Evolutionary conservation across 2,888 invertebrate species (phyloP).

Genomic region (Lissocephala sabroskyi): DNA sequence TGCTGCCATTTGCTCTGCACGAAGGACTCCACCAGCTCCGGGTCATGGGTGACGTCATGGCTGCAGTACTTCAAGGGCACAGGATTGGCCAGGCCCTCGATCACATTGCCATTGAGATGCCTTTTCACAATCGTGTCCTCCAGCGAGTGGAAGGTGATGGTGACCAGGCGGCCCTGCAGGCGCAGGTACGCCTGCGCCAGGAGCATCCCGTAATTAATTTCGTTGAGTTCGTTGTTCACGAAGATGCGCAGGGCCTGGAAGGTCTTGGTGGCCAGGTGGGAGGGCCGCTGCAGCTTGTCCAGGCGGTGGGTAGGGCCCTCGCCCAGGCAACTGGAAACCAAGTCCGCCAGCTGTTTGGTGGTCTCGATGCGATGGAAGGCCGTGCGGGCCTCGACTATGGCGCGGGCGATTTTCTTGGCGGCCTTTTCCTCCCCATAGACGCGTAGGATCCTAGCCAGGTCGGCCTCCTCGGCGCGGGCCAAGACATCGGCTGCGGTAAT

Average conservation of each 20-base stretch:
- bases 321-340: slow-evolving; percentile 78
- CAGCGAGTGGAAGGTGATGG: slow-evolving; percentile 92
- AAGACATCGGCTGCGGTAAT: slow-evolving; percentile 92
- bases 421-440: slow-evolving; percentile 93
- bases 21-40: slow-evolving; percentile 77
- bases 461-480: slow-evolving; percentile 83
- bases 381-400: slow-evolving; percentile 87
- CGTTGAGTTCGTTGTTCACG: slow-evolving; percentile 96
- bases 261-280: slow-evolving; percentile 91
- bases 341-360: slow-evolving; percentile 85
- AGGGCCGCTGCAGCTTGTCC: slow-evolving; percentile 83
- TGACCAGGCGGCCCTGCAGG: slow-evolving; percentile 83
- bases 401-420: slow-evolving; percentile 88
- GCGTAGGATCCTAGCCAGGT: slow-evolving; percentile 88
- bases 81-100: slow-evolving; percentile 81
- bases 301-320: slow-evolving; percentile 71
- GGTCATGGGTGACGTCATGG: slow-evolving; percentile 76
- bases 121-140: slow-evolving; percentile 96
- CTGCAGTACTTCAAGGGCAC: slow-evolving; percentile 82
- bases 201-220: slow-evolving; percentile 90
- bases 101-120: slow-evolving; percentile 84
- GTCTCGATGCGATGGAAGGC: slow-evolving; percentile 84
- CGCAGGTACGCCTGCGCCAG: slow-evolving; percentile 85
- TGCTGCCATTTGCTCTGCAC: slow-evolving; percentile 83
- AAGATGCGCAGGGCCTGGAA: slow-evolving; percentile 96